Evolutionary conservation across 2,797 vertebrate species (phyloP), one percentile per base, ranked within the genome.

Genomic region (Delichon dasypus): DNA sequence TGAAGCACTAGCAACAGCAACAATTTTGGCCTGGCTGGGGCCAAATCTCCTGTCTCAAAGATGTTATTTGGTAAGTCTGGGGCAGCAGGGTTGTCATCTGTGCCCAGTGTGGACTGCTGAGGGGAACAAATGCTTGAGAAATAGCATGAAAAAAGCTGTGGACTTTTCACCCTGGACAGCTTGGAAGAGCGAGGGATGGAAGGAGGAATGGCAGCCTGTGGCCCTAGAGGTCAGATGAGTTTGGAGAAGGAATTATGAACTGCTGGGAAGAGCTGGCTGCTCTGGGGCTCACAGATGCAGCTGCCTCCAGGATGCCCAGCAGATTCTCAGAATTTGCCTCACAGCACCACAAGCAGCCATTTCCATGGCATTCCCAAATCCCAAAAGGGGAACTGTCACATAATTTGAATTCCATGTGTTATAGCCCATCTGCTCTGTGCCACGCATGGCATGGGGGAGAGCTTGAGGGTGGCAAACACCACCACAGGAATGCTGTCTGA

Each of bases 281-380:
- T 5, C 0, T 53, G 53, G 53, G 29, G 15, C 5, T 80, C 20
- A 42, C 30, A 75, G 36, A 27, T 16, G 2, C 5, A 5, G 44
- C 50, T 78, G 36, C 19, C 18, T 7, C 6, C 23, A 11, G 64
- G 23, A 58, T 7, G 9, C 30, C 38, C 23, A 21, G 22, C n/a
- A 68, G 62, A 65, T 45, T 75, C 25, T 60, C 51, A 42, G 45
- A 40, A 30, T 11, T 87, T 71, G 27, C 18, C 21, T n/a, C 38
- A n/a, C 1, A 3, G 38, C 0, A 1, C 47, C 36, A 10, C 0
- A 0, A 58, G n/a, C 42, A 67, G 45, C 19, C 34, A 55, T 58
- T 82, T 82, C 55, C 19, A 7, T 20, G 22, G 51, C 3, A 1
- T 36, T 90, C 25, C 30, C 51, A 64, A 77, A 75, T 61, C 38